Base-by-base conservation (phyloP, 2,797 vertebrate species). In the Melanotaenia boesemani region DNA sequence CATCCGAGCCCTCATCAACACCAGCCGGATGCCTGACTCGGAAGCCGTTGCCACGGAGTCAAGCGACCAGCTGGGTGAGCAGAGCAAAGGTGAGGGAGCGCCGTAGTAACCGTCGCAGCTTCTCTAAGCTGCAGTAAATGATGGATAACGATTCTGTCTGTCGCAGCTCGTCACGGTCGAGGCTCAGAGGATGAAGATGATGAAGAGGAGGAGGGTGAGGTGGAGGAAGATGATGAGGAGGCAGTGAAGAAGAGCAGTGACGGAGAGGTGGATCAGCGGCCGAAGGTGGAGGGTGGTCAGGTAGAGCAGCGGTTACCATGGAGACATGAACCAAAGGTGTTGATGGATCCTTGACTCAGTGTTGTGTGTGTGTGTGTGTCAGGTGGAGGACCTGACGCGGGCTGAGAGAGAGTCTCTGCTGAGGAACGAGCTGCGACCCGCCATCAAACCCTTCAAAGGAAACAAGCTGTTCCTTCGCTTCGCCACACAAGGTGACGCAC, bases 381-480 rank as follows among this genome's bases (percentile, higher is more conserved):
- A 98, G 97, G 83, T 95, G 92, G 95, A 96, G 32, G 92, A 95
- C 8, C 91, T 99, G 62, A 96, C 97, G 39, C 87, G 94, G 44
- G 93, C 92, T 5, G 98, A 99, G 93, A 94, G 95, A 70, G 96
- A 96, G 50, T 98, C 97, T 65, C 94, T 99, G 69, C 91, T 98
- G 79, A 95, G 94, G n/a, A 99, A 99, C 16, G 97, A 99, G 72
- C 93, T 95, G 62, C 94, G 98, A n/a, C 96, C 96, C 6, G 94
- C 95, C 44, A 93, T 93, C 87, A 97, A 95, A 89, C 88, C 96
- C 48, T 96, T 97, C 81, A 98, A 97, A 94, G 97, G 97, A 90
- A 99, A 99, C 91, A 96, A 96, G 39, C 94, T 99, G 0, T 91
- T 96, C 72, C 94, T 99, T 90, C 96, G 98, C 72, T 97, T 99